Evolutionary conservation across 2,797 vertebrate species (phyloP), one percentile per base, ranked within the genome.

Genomic region (Ficedula albicollis): DNA sequence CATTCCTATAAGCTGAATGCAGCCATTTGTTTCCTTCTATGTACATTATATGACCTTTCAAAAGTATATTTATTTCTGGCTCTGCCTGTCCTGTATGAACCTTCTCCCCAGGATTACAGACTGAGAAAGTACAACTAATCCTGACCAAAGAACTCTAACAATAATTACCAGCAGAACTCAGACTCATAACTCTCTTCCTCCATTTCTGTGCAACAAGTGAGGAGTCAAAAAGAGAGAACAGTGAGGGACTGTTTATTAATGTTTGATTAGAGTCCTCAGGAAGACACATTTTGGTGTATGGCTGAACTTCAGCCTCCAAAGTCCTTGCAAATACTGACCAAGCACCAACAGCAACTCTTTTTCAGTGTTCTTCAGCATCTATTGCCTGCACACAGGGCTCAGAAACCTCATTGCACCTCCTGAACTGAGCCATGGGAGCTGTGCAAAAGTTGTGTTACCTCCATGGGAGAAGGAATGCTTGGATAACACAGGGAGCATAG

Each of bases 11-110:
- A 91, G 67, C 30, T 63, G 62, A 93, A 93, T 81, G 59, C 52
- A 87, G 67, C 18, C 55, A 66, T 92, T 93, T 90, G 10, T 87
- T 93, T 91, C 67, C 74, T 91, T 95, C 87, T 89, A 46, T 48
- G 69, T 54, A 81, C 48, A 59, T 58, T n/a, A 64, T 14, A 80
- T 14, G 34, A 67, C 29, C 12, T 89, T 89, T 74, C 48, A 79
- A 92, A 91, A 94, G 52, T 15, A 43, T 26, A 64, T 86, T 88
- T 95, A 96, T 93, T 94, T 94, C 67, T 86, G 74, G 17, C 38
- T 78, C 49, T 87, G 70, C 11, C 49, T 77, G 25, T 88, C 49
- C 74, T 80, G 22, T 44, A 32, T 32, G 75, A 95, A 90, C 39
- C n/a, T 46, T 87, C 59, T 84, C 34, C 32, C 21, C 54, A 74